Base-by-base conservation (phyloP, 2,888 invertebrate species). In the Tetrapedia diversipes region DNA sequence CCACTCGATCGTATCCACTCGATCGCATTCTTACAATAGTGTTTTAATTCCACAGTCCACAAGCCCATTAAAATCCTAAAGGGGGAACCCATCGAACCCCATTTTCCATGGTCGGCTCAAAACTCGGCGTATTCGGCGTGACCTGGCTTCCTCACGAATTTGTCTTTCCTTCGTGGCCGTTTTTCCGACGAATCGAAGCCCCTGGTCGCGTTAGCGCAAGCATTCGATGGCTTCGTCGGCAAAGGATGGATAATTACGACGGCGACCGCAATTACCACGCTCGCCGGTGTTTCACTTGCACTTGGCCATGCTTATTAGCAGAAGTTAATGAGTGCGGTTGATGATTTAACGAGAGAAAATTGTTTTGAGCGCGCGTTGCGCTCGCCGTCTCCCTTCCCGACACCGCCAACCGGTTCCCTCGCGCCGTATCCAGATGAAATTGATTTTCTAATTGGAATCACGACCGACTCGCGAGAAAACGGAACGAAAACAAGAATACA, bases 221-320 rank as follows among this genome's bases (percentile, higher is more conserved):
- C 51, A 24, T 65, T 54, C 22, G 29, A 63, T 39, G 61, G 34
- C 22, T 29, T 61, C 45, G 14, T 1, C 16, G 37, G 51, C 63
- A n/a, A 67, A 41, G 47, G 68, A 24, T 51, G 68, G 39, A 72
- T 72, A 76, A 79, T 79, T 77, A 66, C 29, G 41, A 66, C 29
- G 41, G 54, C 47, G 4, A 14, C 22, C 7, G 65, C 60, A 75
- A 78, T 75, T 67, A 70, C 65, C 37, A 41, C 19, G 56, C 67
- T 47, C 45, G 73, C 19, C 43, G 39, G 29, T 64, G 75, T 78
- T 75, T 80, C 71, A 69, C 71, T 79, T 76, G 78, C 79, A 68
- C 75, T 80, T 69, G 64, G 68, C 65, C 64, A 64, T 67, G 78
- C 71, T 75, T 72, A 72, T 76, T 72, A 78, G 29, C 53, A 54